Evolutionary conservation across 2,113 vertebrate genomes (phyloP), one percentile per base, ranked within the genome.

Genomic region (Falcunculus frontatus): DNA sequence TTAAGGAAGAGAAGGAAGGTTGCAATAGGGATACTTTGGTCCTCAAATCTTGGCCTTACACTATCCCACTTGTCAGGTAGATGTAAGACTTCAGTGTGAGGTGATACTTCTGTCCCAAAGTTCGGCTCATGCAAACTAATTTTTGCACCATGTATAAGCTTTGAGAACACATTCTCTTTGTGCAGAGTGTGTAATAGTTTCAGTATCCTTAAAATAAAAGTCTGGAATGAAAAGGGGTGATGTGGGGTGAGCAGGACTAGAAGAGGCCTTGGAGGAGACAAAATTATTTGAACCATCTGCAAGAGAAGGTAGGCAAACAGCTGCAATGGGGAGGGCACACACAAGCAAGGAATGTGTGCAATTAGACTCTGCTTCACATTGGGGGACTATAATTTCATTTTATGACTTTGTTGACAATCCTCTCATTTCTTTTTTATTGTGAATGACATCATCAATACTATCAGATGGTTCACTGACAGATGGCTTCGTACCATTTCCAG

Each of bases 351-450:
- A 87, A 81, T 84, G 64, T 14, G 29, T 69, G 65, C 78, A 84
- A 29, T 94, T 78, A 70, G 55, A 70, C 69, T 93, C 74, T 78
- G 57, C 68, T 92, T 88, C 63, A 55, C 41, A 13, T 42, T 77
- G 53, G 29, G 76, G 25, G n/a, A 32, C 46, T 80, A 47, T 86
- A 12, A 84, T 77, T 90, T 79, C 19, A 26, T 86, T 96, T 92
- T 84, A 92, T 41, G 17, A 7, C 79, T 96, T 89, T 69, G 72
- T 70, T 91, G 69, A 69, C 72, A 89, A 69, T 90, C 41, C 11
- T 90, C 67, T 95, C 11, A 52, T 90, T 93, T 85, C 25, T 35
- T 90, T 92, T 83, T 94, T 88, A 74, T 62, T 84, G 72, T 86
- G 63, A 90, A 80, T 93, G 79, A 80, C 49, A 49, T 92, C 83